Conservation (phyloP, 2,888 invertebrate species). For the Glyphotaelius pellucidus region DNA sequence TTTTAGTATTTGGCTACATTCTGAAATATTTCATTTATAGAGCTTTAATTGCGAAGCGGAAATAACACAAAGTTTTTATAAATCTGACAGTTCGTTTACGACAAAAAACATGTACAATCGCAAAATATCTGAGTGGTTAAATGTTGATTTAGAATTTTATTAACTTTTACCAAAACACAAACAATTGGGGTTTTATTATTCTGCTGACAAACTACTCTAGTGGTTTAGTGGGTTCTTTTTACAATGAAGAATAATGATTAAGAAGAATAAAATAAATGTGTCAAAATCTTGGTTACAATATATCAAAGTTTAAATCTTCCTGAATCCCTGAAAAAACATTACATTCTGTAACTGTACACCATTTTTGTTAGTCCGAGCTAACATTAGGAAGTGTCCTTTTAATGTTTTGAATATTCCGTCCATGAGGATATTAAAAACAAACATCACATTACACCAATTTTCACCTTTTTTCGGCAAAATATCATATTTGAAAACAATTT, state of each 20-base stretch:
- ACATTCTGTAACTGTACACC: neutral
- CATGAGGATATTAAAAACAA: constrained; percentile 14
- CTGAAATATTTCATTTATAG: no score
- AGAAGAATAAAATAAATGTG: neutral
- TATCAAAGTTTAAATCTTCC: neutral
- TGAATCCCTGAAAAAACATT: neutral
- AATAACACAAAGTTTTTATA: no score
- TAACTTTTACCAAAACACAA: neutral
- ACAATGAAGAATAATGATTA: no score
- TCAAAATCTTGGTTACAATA: neutral
- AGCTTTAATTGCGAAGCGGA: no score
- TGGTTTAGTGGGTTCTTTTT: no score
- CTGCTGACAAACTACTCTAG: no score
- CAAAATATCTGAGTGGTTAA: no score
- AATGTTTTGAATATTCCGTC: constrained; percentile 38
- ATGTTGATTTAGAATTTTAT: neutral
- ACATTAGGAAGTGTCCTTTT: constrained; percentile 9
- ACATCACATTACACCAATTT: neutral
- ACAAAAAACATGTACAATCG: no score
- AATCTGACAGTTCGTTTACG: no score
- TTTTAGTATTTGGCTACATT: no score
- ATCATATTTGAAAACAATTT: neutral
- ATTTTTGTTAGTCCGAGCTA: neutral
- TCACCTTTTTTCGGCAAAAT: neutral
- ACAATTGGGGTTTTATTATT: neutral